These are phyloP conservation scores for Halisarca cf. caerulea DNA, from an alignment of 37 sponge, comb jelly and placozoan genomes.

Conservation along the genomic window DNA sequence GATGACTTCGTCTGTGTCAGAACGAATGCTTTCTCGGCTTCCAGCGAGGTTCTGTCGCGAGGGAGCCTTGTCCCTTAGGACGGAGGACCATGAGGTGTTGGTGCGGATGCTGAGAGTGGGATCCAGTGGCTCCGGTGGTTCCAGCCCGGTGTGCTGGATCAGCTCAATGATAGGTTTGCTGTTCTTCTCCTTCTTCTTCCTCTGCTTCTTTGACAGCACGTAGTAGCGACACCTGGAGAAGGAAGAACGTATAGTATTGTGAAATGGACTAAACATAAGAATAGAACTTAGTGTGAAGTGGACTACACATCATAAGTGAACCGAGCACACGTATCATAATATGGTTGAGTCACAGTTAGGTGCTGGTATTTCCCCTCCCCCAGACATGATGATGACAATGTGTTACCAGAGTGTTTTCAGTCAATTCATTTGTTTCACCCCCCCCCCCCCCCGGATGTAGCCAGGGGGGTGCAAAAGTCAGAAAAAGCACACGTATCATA, in stretches of 20 bases:
- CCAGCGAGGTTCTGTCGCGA: background rate
- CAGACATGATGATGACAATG: too few species aligned
- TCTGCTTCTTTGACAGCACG: background rate
- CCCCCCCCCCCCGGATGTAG: too few species aligned
- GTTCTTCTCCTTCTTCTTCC: background rate
- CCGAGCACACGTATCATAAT: background rate
- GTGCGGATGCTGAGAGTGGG: conserved; percentile 22
- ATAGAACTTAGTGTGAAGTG: background rate
- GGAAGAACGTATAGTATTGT: background rate
- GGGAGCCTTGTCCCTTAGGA: background rate
- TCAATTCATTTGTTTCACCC: too few species aligned
- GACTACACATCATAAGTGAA: background rate
- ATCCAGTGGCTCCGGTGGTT: conserved; percentile 24
- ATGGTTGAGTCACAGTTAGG: background rate
- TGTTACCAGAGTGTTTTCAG: too few species aligned
- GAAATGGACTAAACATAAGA: background rate
- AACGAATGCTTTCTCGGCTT: conserved; percentile 13
- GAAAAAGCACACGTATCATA: too few species aligned
- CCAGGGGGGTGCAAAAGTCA: too few species aligned
- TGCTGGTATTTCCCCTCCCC: too few species aligned
- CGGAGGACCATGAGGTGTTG: conserved; percentile 23
- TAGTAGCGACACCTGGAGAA: background rate
- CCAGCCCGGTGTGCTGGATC: background rate
- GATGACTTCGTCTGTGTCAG: background rate
- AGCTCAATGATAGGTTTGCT: conserved; percentile 19